Percentiles rank a stretch among this genome's conserved stretches.
These are phyloP conservation scores for Probaryconus sp. DNA, from an alignment of 1,140 invertebrate genomes.

Conservation along the genomic window DNA sequence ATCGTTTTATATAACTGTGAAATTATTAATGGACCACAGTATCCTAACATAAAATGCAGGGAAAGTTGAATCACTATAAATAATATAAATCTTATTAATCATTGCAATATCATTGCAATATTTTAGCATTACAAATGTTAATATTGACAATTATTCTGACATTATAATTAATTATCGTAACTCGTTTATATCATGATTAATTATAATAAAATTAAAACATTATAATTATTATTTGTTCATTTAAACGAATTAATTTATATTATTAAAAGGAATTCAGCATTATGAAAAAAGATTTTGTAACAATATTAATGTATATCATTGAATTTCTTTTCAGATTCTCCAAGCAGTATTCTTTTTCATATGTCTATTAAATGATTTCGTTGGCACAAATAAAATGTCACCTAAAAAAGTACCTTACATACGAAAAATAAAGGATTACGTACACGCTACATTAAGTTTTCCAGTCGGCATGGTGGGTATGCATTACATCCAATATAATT, in stretches of 20 bases:
- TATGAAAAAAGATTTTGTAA: too few relatives aligned
- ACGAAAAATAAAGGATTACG: conserved; percentile 84
- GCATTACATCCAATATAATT: conserved; percentile 34
- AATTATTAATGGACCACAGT: conserved; percentile 36
- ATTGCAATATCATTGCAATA: background rate
- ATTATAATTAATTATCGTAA: too few relatives aligned
- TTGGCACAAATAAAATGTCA: conserved; percentile 84
- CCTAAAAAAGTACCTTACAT: conserved; percentile 83
- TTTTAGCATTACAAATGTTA: background rate
- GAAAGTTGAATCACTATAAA: conserved; percentile 33
- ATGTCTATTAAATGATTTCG: conserved; percentile 85
- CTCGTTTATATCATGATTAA: too few relatives aligned
- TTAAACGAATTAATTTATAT: too few relatives aligned
- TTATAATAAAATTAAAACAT: too few relatives aligned
- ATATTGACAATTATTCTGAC: background rate
- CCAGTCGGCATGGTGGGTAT: conserved; percentile 83
- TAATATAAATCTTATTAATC: conserved; percentile 23
- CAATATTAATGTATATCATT: background rate
- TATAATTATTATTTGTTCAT: too few relatives aligned
- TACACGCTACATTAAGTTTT: conserved; percentile 86
- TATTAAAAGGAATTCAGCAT: too few relatives aligned
- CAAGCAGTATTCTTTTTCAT: conserved; percentile 87
- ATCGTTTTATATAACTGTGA: conserved; percentile 46
- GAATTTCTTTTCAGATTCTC: conserved; percentile 82
- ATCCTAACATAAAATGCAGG: conserved; percentile 28